Conservation (phyloP, 53 echinoderm and acorn worm species). For the Antedon mediterranea region DNA sequence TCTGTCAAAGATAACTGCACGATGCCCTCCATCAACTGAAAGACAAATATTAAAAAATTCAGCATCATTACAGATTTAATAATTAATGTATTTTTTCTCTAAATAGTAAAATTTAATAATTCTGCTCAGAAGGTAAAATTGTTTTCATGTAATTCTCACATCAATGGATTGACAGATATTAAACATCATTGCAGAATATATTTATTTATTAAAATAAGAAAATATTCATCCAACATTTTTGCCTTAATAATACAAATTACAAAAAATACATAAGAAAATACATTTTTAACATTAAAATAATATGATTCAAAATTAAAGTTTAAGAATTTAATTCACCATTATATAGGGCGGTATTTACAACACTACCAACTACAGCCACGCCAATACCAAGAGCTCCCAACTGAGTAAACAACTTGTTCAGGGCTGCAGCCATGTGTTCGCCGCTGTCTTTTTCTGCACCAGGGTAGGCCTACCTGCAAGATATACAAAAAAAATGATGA, state of each 20-base stretch:
- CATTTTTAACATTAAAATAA: neutral
- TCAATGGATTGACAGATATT: constrained; percentile 33
- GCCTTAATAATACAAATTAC: too few species aligned
- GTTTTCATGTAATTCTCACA: constrained; percentile 22
- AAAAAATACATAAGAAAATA: too few species aligned
- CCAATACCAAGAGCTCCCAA: constrained; percentile 77
- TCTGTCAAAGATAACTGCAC: constrained; percentile 92
- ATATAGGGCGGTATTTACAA: constrained; percentile 72
- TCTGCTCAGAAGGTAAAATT: constrained; percentile 12
- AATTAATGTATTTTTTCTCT: too few species aligned
- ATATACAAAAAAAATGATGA: too few species aligned
- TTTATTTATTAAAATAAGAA: too few species aligned
- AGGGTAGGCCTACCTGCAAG: too few species aligned
- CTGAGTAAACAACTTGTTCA: constrained; percentile 54
- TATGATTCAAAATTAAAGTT: neutral
- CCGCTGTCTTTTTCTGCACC: too few species aligned
- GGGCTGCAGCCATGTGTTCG: constrained; percentile 20
- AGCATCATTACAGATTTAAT: too few species aligned
- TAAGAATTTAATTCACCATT: constrained; percentile 42
- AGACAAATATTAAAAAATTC: neutral
- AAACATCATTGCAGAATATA: constrained; percentile 16
- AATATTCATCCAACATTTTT: too few species aligned
- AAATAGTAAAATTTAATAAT: neutral
- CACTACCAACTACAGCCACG: constrained; percentile 69
- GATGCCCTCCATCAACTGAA: constrained; percentile 85